phyloP scores from a whole-genome alignment of 2,113 vertebrate genomes.

The Oxyura jamaicensis region DNA sequence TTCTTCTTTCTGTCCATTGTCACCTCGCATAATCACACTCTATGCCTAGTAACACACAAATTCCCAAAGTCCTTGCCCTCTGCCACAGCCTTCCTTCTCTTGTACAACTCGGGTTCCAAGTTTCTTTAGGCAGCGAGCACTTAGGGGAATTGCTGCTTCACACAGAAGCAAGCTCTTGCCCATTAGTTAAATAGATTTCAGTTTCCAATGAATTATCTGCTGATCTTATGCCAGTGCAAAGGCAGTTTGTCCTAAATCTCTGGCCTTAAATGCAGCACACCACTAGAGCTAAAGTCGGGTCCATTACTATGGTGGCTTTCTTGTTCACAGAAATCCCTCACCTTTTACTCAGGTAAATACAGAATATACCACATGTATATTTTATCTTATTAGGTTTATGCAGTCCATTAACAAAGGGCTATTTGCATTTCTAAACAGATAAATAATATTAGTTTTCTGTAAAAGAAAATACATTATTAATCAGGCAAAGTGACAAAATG shows the following conservation, averaged over 20 bases:
- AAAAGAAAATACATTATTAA: fast-evolving
- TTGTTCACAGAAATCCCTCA: background rate
- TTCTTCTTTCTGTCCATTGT: background rate
- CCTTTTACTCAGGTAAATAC: background rate
- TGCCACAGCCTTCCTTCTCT: background rate
- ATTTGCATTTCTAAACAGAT: background rate
- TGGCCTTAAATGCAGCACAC: background rate
- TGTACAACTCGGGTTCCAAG: background rate
- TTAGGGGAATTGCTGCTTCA: background rate
- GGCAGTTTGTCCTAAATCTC: background rate
- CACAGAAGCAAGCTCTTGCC: background rate
- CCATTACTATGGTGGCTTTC: background rate
- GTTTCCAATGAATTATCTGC: too few relatives aligned
- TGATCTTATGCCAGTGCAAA: background rate
- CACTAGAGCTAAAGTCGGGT: background rate
- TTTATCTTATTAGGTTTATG: background rate
- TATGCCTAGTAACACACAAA: background rate
- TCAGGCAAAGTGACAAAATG: background rate
- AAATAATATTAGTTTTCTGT: background rate
- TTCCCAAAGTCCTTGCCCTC: background rate
- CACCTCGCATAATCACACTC: background rate
- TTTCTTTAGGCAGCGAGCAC: background rate
- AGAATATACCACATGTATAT: background rate
- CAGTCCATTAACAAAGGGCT: background rate
- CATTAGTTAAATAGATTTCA: too few relatives aligned